These are phyloP conservation scores for Nezara viridula DNA, from an alignment of 2,888 invertebrate genomes.

Conservation along the genomic window DNA sequence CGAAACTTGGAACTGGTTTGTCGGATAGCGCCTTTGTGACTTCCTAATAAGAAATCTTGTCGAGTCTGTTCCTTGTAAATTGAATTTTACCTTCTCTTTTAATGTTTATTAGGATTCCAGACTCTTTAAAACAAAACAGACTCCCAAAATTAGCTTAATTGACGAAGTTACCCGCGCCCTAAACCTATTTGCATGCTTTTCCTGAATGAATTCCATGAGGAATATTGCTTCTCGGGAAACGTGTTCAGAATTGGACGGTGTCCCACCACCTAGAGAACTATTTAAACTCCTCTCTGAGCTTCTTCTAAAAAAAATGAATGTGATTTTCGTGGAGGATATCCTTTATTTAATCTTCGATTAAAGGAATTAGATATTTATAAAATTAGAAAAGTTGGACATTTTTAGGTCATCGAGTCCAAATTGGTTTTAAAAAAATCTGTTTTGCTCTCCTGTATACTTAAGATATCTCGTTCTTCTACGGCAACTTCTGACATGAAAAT, in stretches of 20 bases:
- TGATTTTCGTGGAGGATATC: no score
- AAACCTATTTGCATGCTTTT: neutral
- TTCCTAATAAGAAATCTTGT: neutral
- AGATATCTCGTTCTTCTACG: no score
- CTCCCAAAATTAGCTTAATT: neutral
- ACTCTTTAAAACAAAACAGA: neutral
- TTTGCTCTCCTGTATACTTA: no score
- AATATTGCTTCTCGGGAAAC: neutral
- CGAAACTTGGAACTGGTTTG: neutral
- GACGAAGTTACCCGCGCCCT: neutral
- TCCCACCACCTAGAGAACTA: neutral
- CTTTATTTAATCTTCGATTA: no score
- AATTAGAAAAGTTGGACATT: no score
- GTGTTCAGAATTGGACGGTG: neutral
- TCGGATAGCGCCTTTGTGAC: neutral
- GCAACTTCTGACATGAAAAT: no score
- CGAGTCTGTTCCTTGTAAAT: neutral
- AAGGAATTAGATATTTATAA: no score
- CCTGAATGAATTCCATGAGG: neutral
- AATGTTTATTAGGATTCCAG: neutral
- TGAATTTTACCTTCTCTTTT: neutral
- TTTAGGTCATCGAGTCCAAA: no score
- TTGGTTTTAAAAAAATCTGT: no score
- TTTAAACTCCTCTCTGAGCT: neutral
- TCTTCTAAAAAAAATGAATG: neutral